phyloP scores from a whole-genome alignment of 1,140 invertebrate genomes.

The Reticulitermes speratus region DNA sequence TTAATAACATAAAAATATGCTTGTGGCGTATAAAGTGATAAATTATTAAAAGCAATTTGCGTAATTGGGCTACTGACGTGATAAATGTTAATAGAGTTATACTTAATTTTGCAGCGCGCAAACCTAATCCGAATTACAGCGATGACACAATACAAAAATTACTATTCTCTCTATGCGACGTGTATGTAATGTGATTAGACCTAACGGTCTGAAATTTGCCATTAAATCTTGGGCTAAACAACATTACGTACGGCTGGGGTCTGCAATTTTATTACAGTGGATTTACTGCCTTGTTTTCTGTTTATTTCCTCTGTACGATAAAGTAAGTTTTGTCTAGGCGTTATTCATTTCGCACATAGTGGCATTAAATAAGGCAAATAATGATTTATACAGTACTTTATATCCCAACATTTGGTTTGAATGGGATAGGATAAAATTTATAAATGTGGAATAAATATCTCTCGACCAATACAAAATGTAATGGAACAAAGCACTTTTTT shows the following conservation, averaged over 20 bases:
- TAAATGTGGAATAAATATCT: neutral
- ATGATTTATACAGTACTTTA: neutral
- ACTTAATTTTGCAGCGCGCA: neutral
- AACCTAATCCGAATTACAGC: neutral
- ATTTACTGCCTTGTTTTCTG: neutral
- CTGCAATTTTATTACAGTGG: neutral
- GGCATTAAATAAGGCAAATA: constrained; percentile 2
- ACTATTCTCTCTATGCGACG: neutral
- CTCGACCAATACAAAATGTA: too few relatives aligned
- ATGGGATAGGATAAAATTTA: neutral
- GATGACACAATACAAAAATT: neutral
- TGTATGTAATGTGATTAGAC: neutral
- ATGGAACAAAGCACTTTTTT: too few relatives aligned
- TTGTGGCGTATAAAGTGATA: neutral
- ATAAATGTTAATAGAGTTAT: constrained; percentile 4
- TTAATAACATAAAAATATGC: constrained; percentile 3
- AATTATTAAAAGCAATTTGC: constrained; percentile 10
- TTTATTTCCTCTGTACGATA: neutral
- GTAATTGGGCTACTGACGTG: neutral
- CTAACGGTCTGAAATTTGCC: neutral
- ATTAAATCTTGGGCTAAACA: neutral
- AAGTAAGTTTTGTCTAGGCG: neutral
- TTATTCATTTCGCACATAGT: neutral
- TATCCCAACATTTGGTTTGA: neutral
- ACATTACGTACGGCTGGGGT: neutral